Evolutionary conservation across 2,888 invertebrate species (phyloP).

Genomic region (Drosophila percnosoma): DNA sequence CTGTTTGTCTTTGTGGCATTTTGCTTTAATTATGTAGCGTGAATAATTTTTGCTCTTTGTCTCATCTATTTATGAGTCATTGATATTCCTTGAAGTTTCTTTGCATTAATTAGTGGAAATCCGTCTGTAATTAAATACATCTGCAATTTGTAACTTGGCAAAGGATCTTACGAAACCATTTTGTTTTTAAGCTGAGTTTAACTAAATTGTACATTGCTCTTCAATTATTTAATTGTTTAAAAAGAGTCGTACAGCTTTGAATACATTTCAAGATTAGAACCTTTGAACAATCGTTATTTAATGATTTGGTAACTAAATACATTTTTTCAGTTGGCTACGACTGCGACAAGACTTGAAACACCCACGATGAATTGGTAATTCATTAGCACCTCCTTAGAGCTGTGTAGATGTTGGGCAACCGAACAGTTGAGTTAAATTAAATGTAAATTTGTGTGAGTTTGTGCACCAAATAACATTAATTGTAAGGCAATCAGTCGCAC

Average conservation of each 20-base stretch:
- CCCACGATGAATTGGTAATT: constrained; percentile 39
- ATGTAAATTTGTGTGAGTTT: constrained; percentile 44
- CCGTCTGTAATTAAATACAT: constrained; percentile 46
- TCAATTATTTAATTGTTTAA: background rate
- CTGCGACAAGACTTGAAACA: background rate
- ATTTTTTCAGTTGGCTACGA: constrained; percentile 4
- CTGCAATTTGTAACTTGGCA: constrained; percentile 2
- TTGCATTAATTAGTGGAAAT: constrained; percentile 52
- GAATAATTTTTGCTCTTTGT: constrained; percentile 73
- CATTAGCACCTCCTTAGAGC: constrained; percentile 55
- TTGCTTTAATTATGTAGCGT: constrained; percentile 82
- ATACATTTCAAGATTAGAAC: background rate
- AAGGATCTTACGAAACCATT: background rate
- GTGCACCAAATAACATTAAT: constrained; percentile 36
- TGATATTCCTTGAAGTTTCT: constrained; percentile 56
- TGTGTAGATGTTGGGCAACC: constrained; percentile 35
- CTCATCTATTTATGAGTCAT: constrained; percentile 59
- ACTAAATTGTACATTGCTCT: background rate
- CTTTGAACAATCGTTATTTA: background rate
- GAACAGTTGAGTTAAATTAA: constrained; percentile 67
- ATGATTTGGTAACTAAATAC: constrained; percentile 11
- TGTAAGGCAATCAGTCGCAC: constrained; percentile 46
- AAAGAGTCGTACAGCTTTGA: background rate
- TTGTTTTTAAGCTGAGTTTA: background rate
- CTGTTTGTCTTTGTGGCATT: constrained; percentile 56